Conservation (phyloP, 2,113 vertebrate species). For the Raja brachyura region DNA sequence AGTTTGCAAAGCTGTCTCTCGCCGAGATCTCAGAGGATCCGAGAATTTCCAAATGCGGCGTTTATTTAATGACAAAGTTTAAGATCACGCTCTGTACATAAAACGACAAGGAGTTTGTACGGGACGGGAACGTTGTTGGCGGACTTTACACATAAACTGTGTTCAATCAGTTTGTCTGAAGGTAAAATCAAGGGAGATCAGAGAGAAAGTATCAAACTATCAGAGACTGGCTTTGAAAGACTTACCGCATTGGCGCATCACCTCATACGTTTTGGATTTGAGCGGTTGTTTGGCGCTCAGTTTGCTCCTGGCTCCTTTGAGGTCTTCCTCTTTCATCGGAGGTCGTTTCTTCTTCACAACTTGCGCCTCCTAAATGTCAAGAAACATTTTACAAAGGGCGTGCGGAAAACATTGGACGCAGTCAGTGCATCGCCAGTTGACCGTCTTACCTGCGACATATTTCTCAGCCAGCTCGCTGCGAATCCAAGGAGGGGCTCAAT, state of each 20-base stretch:
- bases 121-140: too few relatives aligned
- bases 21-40: too few relatives aligned
- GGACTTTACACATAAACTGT: too few relatives aligned
- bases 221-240: accelerated
- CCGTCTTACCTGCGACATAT: conserved; percentile 80
- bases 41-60: too few relatives aligned
- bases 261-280: conserved; percentile 95
- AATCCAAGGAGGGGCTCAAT: not conserved
- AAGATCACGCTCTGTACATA: too few relatives aligned
- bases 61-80: too few relatives aligned
- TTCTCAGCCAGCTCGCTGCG: conserved; percentile 37
- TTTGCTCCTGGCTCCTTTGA: conserved; percentile 86
- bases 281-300: conserved; percentile 78
- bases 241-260: conserved; percentile 89
- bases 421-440: not conserved
- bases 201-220: not conserved
- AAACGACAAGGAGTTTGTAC: too few relatives aligned
- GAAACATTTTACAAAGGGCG: not conserved
- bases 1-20: too few relatives aligned
- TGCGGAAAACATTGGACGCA: not conserved
- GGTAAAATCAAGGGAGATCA: not conserved
- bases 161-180: too few relatives aligned
- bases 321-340: conserved; percentile 85
- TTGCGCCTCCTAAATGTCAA: conserved; percentile 48
- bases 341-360: conserved; percentile 90